phyloP scores from a whole-genome alignment of 2,888 invertebrate species.

The Sinodicranocentrus sp. region DNA sequence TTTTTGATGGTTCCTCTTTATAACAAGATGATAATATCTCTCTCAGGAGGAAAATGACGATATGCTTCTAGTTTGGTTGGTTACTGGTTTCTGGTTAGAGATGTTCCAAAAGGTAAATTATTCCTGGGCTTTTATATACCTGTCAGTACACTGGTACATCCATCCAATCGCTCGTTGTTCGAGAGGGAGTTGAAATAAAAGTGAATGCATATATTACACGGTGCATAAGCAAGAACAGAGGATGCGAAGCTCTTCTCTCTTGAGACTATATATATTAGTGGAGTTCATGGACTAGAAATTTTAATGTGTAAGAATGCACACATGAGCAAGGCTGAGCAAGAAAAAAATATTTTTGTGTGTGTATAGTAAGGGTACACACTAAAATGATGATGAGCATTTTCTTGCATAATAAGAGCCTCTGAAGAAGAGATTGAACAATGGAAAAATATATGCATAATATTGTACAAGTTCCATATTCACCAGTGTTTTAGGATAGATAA shows the following conservation, averaged over 20 bases:
- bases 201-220: constrained; percentile 39
- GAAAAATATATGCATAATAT: constrained; percentile 21
- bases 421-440: constrained; percentile 44
- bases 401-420: constrained; percentile 28
- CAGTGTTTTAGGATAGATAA: background rate
- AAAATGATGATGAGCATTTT: background rate
- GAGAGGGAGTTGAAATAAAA: background rate
- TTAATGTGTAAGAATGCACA: constrained; percentile 30
- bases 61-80: constrained; percentile 22
- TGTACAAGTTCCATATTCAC: constrained; percentile 30
- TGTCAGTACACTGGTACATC: background rate
- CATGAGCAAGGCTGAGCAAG: constrained; percentile 16
- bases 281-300: constrained; percentile 54
- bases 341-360: constrained; percentile 4
- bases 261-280: constrained; percentile 1
- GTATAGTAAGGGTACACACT: constrained; percentile 37
- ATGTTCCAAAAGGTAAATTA: constrained; percentile 32
- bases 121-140: constrained; percentile 12
- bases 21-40: constrained; percentile 33
- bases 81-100: constrained; percentile 45
- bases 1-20: constrained; percentile 36
- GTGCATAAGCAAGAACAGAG: constrained; percentile 51
- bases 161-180: constrained; percentile 1
- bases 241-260: background rate
- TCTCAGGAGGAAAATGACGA: background rate